Evolutionary conservation across 2,113 vertebrate species (phyloP), one percentile per base, ranked within the genome.

Genomic region (Xyrauchen texanus): DNA sequence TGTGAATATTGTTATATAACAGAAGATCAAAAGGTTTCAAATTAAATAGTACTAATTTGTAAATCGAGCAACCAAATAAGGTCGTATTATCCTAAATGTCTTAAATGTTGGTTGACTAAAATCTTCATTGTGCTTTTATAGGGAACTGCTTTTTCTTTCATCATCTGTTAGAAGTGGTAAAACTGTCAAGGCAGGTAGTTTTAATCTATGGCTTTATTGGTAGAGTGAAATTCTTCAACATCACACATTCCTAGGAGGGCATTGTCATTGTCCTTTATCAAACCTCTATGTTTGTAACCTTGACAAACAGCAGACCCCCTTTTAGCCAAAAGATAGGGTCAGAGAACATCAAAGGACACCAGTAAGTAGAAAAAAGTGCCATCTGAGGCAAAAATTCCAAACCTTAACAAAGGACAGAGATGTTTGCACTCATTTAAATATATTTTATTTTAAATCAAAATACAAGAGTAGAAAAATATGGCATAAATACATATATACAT

Each of bases 401-500:
- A 34, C 21, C 21, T 34, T 34, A 1, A 34, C 8, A 68, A 44
- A 66, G 12, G 3, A 51, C 55, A 4, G 0, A 10, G 46, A 11
- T 6, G 4, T n/a, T 47, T 42, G n/a, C 7, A 64, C 9, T 68
- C 49, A 73, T 83, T 74, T 65, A 49, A 42, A 78, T 69, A 79
- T 64, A 44, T 16, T 85, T 83, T 81, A 83, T 83, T 82, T 67
- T 78, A 76, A 81, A 63, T 63, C 64, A 78, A 73, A 81, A 75
- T 87, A 87, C 78, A 84, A 84, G 84, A 86, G 81, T 87, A 86
- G 65, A 80, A 82, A 34, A 81, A 81, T 83, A 84, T 75, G 84
- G 85, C 70, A 88, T 86, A 83, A 84, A 77, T 84, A 82, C 81
- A 76, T 88, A 86, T 86, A 73, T 84, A 76, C 83, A 86, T 81